phyloP scores from a whole-genome alignment of 1,140 invertebrate species.

The Sitophilus oryzae region DNA sequence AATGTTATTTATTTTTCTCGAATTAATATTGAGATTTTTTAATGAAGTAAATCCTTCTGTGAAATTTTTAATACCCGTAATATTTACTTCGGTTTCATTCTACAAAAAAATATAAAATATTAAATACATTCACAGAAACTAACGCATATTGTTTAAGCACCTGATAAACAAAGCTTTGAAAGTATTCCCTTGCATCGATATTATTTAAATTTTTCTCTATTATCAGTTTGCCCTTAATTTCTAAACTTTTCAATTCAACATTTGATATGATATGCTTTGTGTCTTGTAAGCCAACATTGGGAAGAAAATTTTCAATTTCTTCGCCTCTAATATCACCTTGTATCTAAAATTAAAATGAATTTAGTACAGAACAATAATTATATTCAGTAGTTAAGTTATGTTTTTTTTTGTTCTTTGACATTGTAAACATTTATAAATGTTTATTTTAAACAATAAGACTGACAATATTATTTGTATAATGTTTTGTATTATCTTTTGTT shows the following conservation, averaged over 20 bases:
- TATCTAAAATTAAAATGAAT: constrained; percentile 36
- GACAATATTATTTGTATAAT: too few relatives aligned
- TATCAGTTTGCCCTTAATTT: constrained; percentile 44
- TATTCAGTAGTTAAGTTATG: not conserved
- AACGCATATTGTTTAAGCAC: too few relatives aligned
- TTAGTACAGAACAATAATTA: not conserved
- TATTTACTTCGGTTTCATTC: constrained; percentile 34
- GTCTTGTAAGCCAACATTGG: constrained; percentile 45
- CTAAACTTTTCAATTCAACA: constrained; percentile 44
- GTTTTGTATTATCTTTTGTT: too few relatives aligned
- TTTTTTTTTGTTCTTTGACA: too few relatives aligned
- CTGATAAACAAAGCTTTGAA: too few relatives aligned
- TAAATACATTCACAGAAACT: too few relatives aligned
- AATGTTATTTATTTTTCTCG: constrained; percentile 43
- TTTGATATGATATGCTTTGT: constrained; percentile 41
- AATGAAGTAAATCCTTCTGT: constrained; percentile 35
- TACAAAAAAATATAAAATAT: too few relatives aligned
- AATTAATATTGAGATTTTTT: constrained; percentile 36
- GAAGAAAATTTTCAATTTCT: constrained; percentile 42
- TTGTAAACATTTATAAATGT: too few relatives aligned
- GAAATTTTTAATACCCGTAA: constrained; percentile 44
- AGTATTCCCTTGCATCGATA: too few relatives aligned
- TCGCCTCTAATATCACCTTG: constrained; percentile 45
- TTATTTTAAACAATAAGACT: too few relatives aligned
- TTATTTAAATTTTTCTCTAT: constrained; percentile 41